These are phyloP conservation scores for Tachina fera DNA, from an alignment of 2,888 invertebrate species.

Conservation along the genomic window DNA sequence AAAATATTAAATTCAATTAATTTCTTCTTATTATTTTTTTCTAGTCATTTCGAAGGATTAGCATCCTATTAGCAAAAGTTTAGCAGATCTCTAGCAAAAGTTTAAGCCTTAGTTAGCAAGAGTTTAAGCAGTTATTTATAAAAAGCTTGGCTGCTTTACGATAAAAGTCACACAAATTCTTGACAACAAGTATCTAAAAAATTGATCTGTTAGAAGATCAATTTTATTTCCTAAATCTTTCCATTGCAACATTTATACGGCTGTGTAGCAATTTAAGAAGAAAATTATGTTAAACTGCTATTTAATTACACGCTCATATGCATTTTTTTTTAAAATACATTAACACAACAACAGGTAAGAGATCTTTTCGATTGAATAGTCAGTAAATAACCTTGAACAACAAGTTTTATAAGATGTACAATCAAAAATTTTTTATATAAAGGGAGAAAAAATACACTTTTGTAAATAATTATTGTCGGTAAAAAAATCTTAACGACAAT, in stretches of 20 bases:
- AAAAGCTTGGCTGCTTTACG: too few relatives aligned
- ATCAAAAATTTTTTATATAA: slow-evolving; percentile 2
- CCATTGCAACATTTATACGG: neutral
- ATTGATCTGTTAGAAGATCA: neutral
- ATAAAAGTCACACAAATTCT: neutral
- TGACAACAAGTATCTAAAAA: neutral
- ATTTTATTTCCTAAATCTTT: slow-evolving; percentile 43
- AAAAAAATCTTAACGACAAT: slow-evolving; percentile 34
- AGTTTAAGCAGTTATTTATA: too few relatives aligned
- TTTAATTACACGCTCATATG: slow-evolving; percentile 5
- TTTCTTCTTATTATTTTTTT: too few relatives aligned
- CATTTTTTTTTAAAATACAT: neutral
- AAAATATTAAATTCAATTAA: too few relatives aligned
- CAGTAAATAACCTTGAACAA: slow-evolving; percentile 60
- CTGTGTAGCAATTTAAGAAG: neutral
- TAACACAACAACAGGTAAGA: slow-evolving; percentile 33
- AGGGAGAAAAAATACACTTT: slow-evolving; percentile 10
- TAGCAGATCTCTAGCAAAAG: too few relatives aligned
- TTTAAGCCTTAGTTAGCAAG: too few relatives aligned
- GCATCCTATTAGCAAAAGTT: too few relatives aligned
- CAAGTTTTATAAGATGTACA: slow-evolving; percentile 47
- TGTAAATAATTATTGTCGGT: slow-evolving; percentile 33
- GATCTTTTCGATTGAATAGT: slow-evolving; percentile 40
- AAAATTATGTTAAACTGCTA: neutral
- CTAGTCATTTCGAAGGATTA: too few relatives aligned